These are phyloP conservation scores for Aptenodytes patagonicus DNA, from an alignment of 2,113 vertebrate genomes.

Conservation along the genomic window DNA sequence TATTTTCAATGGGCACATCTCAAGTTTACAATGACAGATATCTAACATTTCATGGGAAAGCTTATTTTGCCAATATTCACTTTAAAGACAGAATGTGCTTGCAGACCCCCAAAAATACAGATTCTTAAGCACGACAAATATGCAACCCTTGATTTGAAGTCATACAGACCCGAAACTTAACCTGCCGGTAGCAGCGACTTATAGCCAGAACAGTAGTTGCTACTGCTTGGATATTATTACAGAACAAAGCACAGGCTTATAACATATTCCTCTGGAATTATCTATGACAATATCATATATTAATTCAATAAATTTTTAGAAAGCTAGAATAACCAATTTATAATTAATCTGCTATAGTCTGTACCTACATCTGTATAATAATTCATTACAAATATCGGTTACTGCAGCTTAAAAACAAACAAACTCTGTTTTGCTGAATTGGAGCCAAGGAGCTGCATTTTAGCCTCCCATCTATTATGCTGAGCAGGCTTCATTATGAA, in stretches of 20 bases:
- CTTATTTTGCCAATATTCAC: not conserved
- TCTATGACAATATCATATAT: not conserved
- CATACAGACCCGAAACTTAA: not conserved
- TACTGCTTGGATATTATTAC: not conserved
- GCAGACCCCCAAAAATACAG: not conserved
- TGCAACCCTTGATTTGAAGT: not conserved
- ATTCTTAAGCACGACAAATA: not conserved
- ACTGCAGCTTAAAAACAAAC: not conserved
- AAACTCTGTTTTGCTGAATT: not conserved
- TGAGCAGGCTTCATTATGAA: not conserved
- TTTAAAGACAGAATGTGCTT: not conserved
- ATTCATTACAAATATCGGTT: not conserved
- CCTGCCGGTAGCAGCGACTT: not conserved
- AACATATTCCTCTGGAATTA: not conserved
- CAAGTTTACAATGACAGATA: not conserved
- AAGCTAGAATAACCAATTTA: constrained; percentile 28
- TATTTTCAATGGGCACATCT: not conserved
- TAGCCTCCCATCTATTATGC: not conserved
- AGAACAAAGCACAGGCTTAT: not conserved
- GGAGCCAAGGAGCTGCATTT: not conserved
- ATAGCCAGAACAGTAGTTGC: not conserved
- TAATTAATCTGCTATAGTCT: constrained; percentile 35
- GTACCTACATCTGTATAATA: not conserved
- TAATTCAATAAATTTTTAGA: constrained; percentile 24
- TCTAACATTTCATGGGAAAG: not conserved